phyloP scores from a whole-genome alignment of 2,888 invertebrate genomes.

The Cosmorhoe ocellata region DNA sequence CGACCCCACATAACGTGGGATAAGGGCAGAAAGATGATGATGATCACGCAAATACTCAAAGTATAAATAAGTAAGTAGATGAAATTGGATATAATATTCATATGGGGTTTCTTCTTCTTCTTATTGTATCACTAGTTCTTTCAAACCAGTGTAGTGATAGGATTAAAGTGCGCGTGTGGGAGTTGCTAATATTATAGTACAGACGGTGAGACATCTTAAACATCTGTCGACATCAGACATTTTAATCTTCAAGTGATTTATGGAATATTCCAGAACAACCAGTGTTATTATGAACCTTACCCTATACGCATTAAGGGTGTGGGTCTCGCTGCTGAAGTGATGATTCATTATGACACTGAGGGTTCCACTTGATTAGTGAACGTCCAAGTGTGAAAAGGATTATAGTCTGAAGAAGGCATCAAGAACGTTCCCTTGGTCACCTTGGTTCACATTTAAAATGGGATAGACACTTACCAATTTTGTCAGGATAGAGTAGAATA shows the following conservation, averaged over 20 bases:
- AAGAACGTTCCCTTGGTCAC: constrained; percentile 9
- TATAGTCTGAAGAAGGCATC: constrained; percentile 15
- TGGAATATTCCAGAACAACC: constrained; percentile 43
- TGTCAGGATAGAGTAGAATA: no score
- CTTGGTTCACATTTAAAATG: constrained; percentile 10
- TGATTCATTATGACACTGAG: constrained; percentile 32
- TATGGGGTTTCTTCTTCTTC: no score
- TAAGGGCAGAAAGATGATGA: no score
- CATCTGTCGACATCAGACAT: constrained; percentile 48
- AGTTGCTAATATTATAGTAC: constrained; percentile 1
- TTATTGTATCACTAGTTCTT: no score
- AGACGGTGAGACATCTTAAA: constrained; percentile 19
- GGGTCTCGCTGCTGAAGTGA: constrained; percentile 10
- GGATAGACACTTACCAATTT: background rate
- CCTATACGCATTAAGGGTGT: constrained; percentile 20
- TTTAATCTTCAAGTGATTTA: constrained; percentile 54
- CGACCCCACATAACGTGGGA: no score
- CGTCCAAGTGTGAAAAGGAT: constrained; percentile 25
- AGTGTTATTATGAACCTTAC: constrained; percentile 31
- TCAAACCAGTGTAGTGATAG: no score
- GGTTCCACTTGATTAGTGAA: constrained; percentile 39
- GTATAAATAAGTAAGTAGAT: no score
- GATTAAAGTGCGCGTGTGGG: no score
- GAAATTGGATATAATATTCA: no score
- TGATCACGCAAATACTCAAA: no score